Evolutionary conservation across 1,140 invertebrate genomes (phyloP).

Genomic region (Stegodyphus mimosarum): DNA sequence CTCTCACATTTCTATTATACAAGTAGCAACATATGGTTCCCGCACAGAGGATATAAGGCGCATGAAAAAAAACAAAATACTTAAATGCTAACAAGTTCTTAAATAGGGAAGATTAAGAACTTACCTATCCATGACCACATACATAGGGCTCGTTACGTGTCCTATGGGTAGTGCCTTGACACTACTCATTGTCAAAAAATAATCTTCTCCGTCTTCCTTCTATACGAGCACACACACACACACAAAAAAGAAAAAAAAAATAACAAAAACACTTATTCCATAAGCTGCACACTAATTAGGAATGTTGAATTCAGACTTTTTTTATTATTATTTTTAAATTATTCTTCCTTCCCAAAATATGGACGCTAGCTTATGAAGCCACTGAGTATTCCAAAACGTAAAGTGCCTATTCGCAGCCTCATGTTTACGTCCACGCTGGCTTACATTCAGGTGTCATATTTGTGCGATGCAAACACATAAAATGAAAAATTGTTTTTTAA

Average conservation of each 20-base stretch:
- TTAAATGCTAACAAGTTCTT: no score
- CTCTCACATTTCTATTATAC: no score
- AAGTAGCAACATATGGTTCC: no score
- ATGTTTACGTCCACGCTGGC: conserved; percentile 30
- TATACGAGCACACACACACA: conserved; percentile 42
- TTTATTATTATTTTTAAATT: no score
- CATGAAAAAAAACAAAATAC: no score
- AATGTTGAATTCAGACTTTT: conserved; percentile 16
- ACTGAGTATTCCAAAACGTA: conserved; percentile 9
- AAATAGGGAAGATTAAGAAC: neutral
- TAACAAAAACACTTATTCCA: conserved; percentile 55
- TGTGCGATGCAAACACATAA: neutral
- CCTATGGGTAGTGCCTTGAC: conserved; percentile 55
- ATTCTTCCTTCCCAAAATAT: neutral
- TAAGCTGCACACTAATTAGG: conserved; percentile 44
- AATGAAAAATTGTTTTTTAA: neutral
- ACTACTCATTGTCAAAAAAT: conserved; percentile 57
- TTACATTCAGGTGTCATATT: conserved; percentile 11
- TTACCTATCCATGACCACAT: conserved; percentile 59
- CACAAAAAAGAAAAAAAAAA: conserved; percentile 27
- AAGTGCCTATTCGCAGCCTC: conserved; percentile 10
- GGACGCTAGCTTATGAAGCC: conserved; percentile 20
- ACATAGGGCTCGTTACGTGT: conserved; percentile 53
- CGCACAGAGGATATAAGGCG: no score
- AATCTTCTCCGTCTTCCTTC: conserved; percentile 21